Evolutionary conservation across 2,113 vertebrate genomes (phyloP).

Genomic region (Ariopsis seemanni): DNA sequence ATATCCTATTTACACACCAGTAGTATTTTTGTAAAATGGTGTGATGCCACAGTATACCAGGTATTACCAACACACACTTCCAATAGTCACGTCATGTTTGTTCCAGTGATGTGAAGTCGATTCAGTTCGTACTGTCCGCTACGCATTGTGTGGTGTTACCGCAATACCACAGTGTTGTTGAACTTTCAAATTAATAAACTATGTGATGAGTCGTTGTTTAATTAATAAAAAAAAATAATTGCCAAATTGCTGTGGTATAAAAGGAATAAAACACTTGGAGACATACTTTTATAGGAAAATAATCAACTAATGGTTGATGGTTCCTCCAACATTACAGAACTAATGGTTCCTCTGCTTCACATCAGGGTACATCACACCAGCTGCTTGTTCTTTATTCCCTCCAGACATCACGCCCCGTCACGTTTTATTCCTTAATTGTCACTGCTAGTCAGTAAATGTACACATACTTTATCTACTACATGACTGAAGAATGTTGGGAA

Average conservation of each 20-base stretch:
- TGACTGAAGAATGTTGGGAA: neutral
- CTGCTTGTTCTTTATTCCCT: neutral
- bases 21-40: neutral
- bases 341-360: neutral
- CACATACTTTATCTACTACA: neutral
- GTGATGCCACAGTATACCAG: neutral
- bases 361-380: neutral
- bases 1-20: neutral
- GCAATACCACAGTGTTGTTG: neutral
- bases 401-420: neutral
- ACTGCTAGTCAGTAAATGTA: neutral
- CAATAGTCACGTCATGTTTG: neutral
- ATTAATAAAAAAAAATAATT: neutral
- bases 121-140: neutral
- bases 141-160: neutral
- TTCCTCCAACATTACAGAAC: too few species aligned
- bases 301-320: too few species aligned
- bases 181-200: neutral
- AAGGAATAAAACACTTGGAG: neutral
- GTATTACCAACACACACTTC: neutral
- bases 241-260: neutral
- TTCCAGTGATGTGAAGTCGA: neutral
- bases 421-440: neutral
- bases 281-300: neutral
- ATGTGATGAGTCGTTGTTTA: neutral